Evolutionary conservation across 2,888 invertebrate species (phyloP).

Genomic region (Ichneumoninae sp.): DNA sequence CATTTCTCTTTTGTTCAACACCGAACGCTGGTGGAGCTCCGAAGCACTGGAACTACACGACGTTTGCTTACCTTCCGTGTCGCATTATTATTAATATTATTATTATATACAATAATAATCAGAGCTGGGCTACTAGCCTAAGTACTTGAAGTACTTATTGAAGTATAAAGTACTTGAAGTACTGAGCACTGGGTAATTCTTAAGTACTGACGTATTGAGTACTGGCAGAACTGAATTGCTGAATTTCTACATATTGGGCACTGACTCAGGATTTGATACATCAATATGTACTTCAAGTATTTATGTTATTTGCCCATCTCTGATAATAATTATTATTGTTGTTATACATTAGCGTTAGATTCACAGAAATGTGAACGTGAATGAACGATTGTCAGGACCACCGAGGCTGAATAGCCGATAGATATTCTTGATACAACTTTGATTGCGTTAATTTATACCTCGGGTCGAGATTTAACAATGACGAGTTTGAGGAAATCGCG

Average conservation of each 20-base stretch:
- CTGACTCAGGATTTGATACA: too few species aligned
- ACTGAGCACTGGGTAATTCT: too few species aligned
- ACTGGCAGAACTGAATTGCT: too few species aligned
- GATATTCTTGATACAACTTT: conserved; percentile 15
- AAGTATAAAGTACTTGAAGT: too few species aligned
- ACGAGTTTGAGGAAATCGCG: conserved; percentile 56
- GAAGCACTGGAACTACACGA: not conserved
- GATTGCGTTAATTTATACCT: conserved; percentile 46
- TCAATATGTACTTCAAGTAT: too few species aligned
- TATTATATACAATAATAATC: not conserved
- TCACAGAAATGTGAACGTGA: not conserved
- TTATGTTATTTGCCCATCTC: too few species aligned
- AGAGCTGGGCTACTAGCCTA: too few species aligned
- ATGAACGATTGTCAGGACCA: not conserved
- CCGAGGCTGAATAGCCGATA: not conserved
- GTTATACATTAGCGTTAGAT: too few species aligned
- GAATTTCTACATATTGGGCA: too few species aligned
- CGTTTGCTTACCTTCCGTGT: not conserved
- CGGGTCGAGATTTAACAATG: conserved; percentile 31
- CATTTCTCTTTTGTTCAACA: not conserved
- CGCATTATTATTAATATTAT: not conserved
- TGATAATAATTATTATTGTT: not conserved
- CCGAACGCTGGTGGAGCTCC: not conserved
- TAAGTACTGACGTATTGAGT: too few species aligned
- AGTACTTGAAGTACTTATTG: too few species aligned